Evolutionary conservation across 2,113 vertebrate genomes (phyloP), one percentile per base, ranked within the genome.

Genomic region (Pomatorhinus ruficollis): DNA sequence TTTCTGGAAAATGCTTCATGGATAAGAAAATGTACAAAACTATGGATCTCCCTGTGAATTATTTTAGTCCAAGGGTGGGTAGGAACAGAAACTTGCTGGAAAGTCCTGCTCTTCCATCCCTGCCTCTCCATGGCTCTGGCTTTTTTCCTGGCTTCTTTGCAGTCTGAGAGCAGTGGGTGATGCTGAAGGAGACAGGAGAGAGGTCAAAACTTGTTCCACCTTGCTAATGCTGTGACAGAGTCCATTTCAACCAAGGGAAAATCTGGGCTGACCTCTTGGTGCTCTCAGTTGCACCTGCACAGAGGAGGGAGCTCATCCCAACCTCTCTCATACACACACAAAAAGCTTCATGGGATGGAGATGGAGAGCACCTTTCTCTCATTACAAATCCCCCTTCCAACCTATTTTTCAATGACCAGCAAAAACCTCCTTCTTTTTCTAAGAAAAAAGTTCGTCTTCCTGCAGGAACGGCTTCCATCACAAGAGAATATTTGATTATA

Each of bases 381-480:
- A 9, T 28, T 42, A 24, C 15, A 83, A 53, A 56, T 76, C 6
- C 20, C 8, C 12, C 31, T 69, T 37, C 30, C 31, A 71, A 22
- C 12, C 7, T 21, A 23, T 8, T 44, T 52, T 72, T 53, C 24
- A 35, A 18, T n/a, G 61, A 19, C 19, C 30, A 47, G 8, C 15
- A 86, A 77, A 65, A 74, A 4, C 2, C 19, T 22, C 2, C 19
- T 22, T 75, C 77, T 61, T 65, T 31, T 81, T 84, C 85, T 53
- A 50, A 69, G 75, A 69, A 90, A 79, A 24, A 1, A 0, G 6
- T 39, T 59, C 0, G 0, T 19, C 21, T 54, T 80, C 42, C 57
- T 39, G 8, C 20, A 59, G 50, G 31, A 90, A 15, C 9, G 66
- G 21, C 19, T 86, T 92, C 33, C 0, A 3, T 70, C 28, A 13